Conservation (phyloP, 2,888 invertebrate species). For the Augochlorella aurata region DNA sequence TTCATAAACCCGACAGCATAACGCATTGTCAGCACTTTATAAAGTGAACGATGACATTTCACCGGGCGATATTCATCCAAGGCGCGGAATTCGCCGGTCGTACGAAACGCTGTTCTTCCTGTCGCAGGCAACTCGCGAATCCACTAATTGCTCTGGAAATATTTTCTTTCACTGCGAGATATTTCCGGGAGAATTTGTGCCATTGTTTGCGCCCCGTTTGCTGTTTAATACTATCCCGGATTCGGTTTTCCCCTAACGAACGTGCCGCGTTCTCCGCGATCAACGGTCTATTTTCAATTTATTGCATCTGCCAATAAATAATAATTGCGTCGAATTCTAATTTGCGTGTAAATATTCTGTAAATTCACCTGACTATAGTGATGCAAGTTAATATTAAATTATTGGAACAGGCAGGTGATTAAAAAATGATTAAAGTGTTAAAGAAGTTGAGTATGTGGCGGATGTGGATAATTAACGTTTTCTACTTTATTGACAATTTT, state of each 20-base stretch:
- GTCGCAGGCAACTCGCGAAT: not conserved
- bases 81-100: not conserved
- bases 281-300: not conserved
- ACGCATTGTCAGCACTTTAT: constrained; percentile 38
- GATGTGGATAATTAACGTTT: too few species aligned
- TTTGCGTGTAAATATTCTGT: too few species aligned
- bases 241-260: not conserved
- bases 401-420: too few species aligned
- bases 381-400: too few species aligned
- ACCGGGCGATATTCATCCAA: not conserved
- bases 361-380: too few species aligned
- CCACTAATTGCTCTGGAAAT: not conserved
- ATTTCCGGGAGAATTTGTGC: not conserved
- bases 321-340: too few species aligned
- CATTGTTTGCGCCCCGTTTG: not conserved
- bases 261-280: not conserved
- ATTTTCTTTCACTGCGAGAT: not conserved
- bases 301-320: too few species aligned
- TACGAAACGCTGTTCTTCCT: not conserved
- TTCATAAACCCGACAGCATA: constrained; percentile 45
- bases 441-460: too few species aligned
- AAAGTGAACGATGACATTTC: constrained; percentile 16
- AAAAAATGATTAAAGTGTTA: too few species aligned
- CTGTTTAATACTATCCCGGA: not conserved
- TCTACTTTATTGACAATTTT: too few species aligned